phyloP scores from a whole-genome alignment of 2,888 invertebrate genomes.

The Hipparchia semele region DNA sequence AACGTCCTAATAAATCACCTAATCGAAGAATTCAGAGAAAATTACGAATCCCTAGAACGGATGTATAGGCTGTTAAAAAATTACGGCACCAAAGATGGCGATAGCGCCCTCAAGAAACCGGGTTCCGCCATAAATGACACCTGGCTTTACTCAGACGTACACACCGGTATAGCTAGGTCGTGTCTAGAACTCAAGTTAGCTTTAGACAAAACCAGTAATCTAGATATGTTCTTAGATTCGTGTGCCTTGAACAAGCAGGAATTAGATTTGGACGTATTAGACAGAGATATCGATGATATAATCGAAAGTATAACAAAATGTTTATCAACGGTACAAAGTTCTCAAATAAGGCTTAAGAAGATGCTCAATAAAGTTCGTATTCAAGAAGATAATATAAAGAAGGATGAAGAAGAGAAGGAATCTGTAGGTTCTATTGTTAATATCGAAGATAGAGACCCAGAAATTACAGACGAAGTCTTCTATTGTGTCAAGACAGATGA shows the following conservation, averaged over 20 bases:
- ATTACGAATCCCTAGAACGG: conserved; percentile 61
- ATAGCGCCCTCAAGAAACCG: conserved; percentile 52
- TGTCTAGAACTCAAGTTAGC: conserved; percentile 69
- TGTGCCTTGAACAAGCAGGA: conserved; percentile 69
- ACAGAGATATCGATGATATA: conserved; percentile 68
- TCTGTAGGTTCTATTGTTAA: conserved; percentile 51
- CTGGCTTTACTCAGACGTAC: conserved; percentile 75
- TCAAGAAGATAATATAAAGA: conserved; percentile 40
- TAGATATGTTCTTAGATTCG: conserved; percentile 73
- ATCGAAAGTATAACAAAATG: conserved; percentile 67
- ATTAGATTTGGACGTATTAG: conserved; percentile 61
- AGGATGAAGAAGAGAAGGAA: conserved; percentile 50
- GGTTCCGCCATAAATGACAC: conserved; percentile 58
- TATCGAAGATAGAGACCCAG: conserved; percentile 67
- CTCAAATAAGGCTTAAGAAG: conserved; percentile 69
- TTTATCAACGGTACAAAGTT: conserved; percentile 61
- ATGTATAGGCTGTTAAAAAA: conserved; percentile 74
- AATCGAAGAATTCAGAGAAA: conserved; percentile 57
- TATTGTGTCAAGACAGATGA: conserved; percentile 74
- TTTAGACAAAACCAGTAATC: conserved; percentile 62
- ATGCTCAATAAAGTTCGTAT: conserved; percentile 57
- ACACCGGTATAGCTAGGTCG: conserved; percentile 64
- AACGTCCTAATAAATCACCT: conserved; percentile 57
- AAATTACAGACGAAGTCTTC: conserved; percentile 74
- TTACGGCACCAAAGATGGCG: conserved; percentile 56